phyloP scores from a whole-genome alignment of 2,888 invertebrate species.

The Epinotia demarniana region DNA sequence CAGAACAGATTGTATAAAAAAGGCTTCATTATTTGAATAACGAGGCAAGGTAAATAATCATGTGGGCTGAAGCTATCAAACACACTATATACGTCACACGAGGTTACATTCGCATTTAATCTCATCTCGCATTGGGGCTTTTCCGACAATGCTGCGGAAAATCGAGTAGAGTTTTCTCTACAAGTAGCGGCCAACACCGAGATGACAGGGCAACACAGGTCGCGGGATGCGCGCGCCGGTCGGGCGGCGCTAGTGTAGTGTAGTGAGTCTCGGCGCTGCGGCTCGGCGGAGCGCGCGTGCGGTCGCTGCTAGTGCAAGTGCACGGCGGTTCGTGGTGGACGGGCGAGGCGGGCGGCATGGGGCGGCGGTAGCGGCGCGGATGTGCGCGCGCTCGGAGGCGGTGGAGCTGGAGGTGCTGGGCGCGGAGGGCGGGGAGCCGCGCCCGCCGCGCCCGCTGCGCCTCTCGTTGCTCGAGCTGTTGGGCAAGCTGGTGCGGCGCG shows the following conservation, averaged over 20 bases:
- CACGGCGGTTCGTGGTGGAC: conserved; percentile 54
- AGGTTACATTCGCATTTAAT: conserved; percentile 18
- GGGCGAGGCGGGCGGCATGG: conserved; percentile 86
- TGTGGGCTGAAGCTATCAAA: conserved; percentile 5
- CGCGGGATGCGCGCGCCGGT: conserved; percentile 55
- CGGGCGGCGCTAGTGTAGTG: conserved; percentile 53
- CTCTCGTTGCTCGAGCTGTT: conserved; percentile 87
- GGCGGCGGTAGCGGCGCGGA: conserved; percentile 89
- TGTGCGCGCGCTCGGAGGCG: conserved; percentile 92
- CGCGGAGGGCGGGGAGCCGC: conserved; percentile 90
- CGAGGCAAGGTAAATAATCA: conserved; percentile 8
- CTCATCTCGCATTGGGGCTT: conserved; percentile 1
- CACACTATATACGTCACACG: not conserved
- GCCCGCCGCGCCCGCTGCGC: conserved; percentile 88
- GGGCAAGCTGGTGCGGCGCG: conserved; percentile 85
- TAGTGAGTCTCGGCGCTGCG: conserved; percentile 61
- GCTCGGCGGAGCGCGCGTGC: conserved; percentile 60
- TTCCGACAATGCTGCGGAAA: conserved; percentile 16
- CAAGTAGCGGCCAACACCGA: conserved; percentile 48
- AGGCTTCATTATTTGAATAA: conserved; percentile 1
- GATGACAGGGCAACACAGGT: conserved; percentile 59
- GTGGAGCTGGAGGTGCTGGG: conserved; percentile 92
- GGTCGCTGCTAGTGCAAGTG: conserved; percentile 61
- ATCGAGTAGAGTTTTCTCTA: conserved; percentile 18
- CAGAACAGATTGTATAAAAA: conserved; percentile 2